These are phyloP conservation scores for Netelia virgata DNA, from an alignment of 2,888 invertebrate species.

Conservation along the genomic window DNA sequence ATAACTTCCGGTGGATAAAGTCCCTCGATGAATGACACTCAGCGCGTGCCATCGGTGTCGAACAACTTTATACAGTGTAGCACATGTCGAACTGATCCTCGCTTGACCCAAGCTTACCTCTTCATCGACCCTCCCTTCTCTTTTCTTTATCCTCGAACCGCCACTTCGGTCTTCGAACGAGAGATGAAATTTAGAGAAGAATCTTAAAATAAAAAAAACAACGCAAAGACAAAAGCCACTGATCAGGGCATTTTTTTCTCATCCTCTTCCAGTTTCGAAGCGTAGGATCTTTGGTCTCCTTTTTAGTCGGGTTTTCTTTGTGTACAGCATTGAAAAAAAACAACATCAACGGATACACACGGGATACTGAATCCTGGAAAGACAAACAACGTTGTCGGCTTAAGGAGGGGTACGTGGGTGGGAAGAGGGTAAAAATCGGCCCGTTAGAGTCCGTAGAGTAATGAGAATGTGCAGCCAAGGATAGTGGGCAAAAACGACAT, in stretches of 20 bases:
- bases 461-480: constrained; percentile 63
- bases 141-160: constrained; percentile 35
- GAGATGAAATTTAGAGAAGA: constrained; percentile 23
- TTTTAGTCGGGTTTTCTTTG: constrained; percentile 26
- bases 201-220: neutral
- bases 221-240: constrained; percentile 25
- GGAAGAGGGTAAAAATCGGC: constrained; percentile 28
- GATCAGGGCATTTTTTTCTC: constrained; percentile 40
- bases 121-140: neutral
- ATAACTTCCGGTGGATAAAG: constrained; percentile 64
- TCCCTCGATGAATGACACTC: constrained; percentile 38
- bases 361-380: constrained; percentile 49
- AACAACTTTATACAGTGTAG: constrained; percentile 44
- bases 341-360: constrained; percentile 22
- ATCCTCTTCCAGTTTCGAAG: constrained; percentile 20
- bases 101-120: constrained; percentile 26
- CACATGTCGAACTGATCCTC: constrained; percentile 3
- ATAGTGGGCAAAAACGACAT: constrained; percentile 28
- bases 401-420: neutral
- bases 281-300: constrained; percentile 38
- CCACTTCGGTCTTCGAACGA: constrained; percentile 27
- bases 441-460: constrained; percentile 46
- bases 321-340: neutral
- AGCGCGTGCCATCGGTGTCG: constrained; percentile 9
- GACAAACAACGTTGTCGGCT: constrained; percentile 53